Percentiles rank a stretch among this genome's conserved stretches.
Evolutionary conservation across 2,797 vertebrate genomes (phyloP).

Genomic region (Florisuga fusca): DNA sequence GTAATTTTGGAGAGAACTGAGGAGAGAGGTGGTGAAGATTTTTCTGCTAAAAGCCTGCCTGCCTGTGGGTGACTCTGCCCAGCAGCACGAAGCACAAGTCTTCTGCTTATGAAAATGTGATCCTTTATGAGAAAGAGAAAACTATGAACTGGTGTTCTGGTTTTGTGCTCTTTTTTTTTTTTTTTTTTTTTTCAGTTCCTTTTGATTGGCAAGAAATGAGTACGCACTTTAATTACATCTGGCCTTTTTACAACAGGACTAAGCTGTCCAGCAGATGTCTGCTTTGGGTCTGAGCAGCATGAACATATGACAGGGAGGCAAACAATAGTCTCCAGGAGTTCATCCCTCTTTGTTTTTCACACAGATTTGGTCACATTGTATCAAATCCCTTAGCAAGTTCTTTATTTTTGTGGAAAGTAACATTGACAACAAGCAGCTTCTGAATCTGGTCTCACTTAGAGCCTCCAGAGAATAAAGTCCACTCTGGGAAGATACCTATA

Average conservation of each 20-base stretch:
- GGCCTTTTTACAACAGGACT: conserved; percentile 33
- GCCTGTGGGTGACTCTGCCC: background rate
- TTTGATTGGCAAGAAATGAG: conserved; percentile 18
- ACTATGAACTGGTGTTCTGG: conserved; percentile 3
- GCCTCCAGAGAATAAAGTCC: background rate
- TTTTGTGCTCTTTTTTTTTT: conserved; percentile 17
- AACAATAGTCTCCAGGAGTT: background rate
- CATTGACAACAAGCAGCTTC: background rate
- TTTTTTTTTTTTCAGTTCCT: conserved; percentile 32
- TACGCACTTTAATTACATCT: conserved; percentile 39
- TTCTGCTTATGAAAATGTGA: background rate
- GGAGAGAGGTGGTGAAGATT: background rate
- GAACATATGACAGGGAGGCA: conserved; percentile 36
- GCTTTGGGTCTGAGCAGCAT: background rate
- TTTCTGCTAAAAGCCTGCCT: background rate
- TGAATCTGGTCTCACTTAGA: background rate
- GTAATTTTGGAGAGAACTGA: background rate
- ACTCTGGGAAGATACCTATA: background rate
- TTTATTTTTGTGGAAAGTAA: background rate
- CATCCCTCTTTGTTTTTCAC: conserved; percentile 6
- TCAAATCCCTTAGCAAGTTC: background rate
- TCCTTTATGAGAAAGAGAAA: conserved; percentile 31
- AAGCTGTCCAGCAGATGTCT: conserved; percentile 66
- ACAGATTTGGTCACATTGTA: background rate
- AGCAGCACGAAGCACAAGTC: background rate